Evolutionary conservation across 2,888 invertebrate genomes (phyloP).

Genomic region (Drosophila paranaensis): DNA sequence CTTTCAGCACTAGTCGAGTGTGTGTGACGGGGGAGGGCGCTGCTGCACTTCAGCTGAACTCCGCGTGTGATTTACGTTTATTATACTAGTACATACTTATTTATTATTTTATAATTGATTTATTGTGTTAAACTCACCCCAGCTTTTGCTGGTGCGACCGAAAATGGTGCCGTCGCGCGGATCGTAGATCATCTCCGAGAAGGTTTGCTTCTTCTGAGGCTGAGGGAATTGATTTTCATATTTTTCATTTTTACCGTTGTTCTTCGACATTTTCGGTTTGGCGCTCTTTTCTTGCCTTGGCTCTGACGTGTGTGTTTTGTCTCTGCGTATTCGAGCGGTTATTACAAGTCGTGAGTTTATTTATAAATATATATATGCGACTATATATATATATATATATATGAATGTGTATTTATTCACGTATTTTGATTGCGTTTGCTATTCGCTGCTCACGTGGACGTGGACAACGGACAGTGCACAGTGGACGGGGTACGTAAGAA

Average conservation of each 20-base stretch:
- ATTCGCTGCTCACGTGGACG: constrained; percentile 66
- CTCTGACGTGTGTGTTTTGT: background rate
- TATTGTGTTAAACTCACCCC: constrained; percentile 79
- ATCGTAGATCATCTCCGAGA: constrained; percentile 79
- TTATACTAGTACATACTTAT: no score
- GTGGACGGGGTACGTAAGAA: constrained; percentile 27
- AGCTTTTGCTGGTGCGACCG: constrained; percentile 82
- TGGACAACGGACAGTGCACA: constrained; percentile 44
- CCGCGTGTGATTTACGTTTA: background rate
- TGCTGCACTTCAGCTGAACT: constrained; percentile 8
- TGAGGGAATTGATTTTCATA: constrained; percentile 80
- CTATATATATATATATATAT: constrained; percentile 4
- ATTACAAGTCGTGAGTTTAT: constrained; percentile 19
- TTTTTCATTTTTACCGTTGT: constrained; percentile 71
- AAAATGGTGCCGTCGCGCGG: constrained; percentile 77
- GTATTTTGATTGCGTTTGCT: constrained; percentile 36
- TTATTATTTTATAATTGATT: background rate
- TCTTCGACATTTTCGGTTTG: constrained; percentile 80
- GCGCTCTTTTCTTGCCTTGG: constrained; percentile 21
- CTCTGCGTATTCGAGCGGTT: constrained; percentile 15
- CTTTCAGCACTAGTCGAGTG: background rate
- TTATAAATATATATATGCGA: background rate
- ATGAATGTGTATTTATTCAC: constrained; percentile 14
- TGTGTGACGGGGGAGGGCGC: background rate
- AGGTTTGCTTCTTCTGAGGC: constrained; percentile 74